Evolutionary conservation across 2,888 invertebrate species (phyloP).

Genomic region (Trachelus iudaicus): DNA sequence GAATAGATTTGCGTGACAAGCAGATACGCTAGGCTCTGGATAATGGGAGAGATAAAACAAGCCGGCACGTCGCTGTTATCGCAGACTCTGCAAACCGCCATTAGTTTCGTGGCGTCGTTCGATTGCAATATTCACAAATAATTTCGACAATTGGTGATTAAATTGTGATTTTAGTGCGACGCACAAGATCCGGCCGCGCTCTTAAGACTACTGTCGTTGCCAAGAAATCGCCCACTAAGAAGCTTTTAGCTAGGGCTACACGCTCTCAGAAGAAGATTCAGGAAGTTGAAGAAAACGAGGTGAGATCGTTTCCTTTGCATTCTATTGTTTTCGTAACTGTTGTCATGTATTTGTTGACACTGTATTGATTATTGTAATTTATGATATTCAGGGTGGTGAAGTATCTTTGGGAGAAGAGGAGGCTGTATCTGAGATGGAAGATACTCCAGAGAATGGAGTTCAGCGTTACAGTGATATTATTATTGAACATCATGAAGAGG

Average conservation of each 20-base stretch:
- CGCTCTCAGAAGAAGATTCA: slow-evolving; percentile 45
- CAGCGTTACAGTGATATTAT: slow-evolving; percentile 40
- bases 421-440: slow-evolving; percentile 34
- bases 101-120: slow-evolving; percentile 47
- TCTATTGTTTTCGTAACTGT: not conserved
- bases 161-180: slow-evolving; percentile 64
- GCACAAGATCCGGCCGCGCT: slow-evolving; percentile 71
- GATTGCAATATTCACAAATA: not conserved
- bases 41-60: not conserved
- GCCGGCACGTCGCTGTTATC: slow-evolving; percentile 30
- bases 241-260: slow-evolving; percentile 49
- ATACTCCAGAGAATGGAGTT: slow-evolving; percentile 52
- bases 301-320: slow-evolving; percentile 25
- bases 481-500: slow-evolving; percentile 39
- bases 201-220: slow-evolving; percentile 50
- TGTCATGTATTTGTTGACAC: not conserved
- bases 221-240: slow-evolving; percentile 56
- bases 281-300: slow-evolving; percentile 51
- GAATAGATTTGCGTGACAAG: slow-evolving; percentile 3
- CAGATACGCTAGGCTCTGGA: slow-evolving; percentile 1
- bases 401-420: slow-evolving; percentile 28
- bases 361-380: not conserved
- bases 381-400: slow-evolving; percentile 25
- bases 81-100: slow-evolving; percentile 46
- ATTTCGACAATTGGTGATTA: not conserved